Evolutionary conservation across 2,888 invertebrate species (phyloP), one percentile per base, ranked within the genome.

Genomic region (Synanthedon formicaeformis): DNA sequence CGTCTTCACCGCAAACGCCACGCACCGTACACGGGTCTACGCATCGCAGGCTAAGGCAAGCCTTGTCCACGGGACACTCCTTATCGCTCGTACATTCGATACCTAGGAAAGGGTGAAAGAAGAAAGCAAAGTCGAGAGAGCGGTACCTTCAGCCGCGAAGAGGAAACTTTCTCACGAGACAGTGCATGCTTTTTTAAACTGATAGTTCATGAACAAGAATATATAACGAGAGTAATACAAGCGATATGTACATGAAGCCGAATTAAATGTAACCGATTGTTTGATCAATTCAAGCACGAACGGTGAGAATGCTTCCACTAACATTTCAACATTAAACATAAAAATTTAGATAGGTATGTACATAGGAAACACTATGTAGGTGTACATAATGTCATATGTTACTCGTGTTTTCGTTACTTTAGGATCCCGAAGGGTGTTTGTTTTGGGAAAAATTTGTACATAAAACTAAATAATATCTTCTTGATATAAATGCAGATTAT

Each of bases 1-100:
- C 96, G 83, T 96, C 96, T 70, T 92, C 90, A 63, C 96, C 96
- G 80, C 97, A 97, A 63, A 93, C 94, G 69, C 94, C 96, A 68
- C 95, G 92, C 73, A 96, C 90, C 73, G 92, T 92, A 89, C 96
- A 97, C 62, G 96, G 96, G 87, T 96, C 95, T 85, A 94, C 91
- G 87, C 96, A 97, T 88, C 94, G 93, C 85, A 93, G 92, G 88
- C 94, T 94, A 87, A 95, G 91, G 89, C 96, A 97, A 79, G 95
- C 94, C 89, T 95, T 94, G 88, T 96, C 95, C 88, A 93, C 93
- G 65, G 95, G 92, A 89, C 96, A 97, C 89, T 96, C 96, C 89
- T 92, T 91, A 90, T 96, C 95, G 87, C 92, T 92, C 89, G 92
- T 92, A 90, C 96, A 96, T 92, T 95, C 94, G 89, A 92, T 92